phyloP scores from a whole-genome alignment of 2,888 invertebrate genomes.

The Andrena minutula region DNA sequence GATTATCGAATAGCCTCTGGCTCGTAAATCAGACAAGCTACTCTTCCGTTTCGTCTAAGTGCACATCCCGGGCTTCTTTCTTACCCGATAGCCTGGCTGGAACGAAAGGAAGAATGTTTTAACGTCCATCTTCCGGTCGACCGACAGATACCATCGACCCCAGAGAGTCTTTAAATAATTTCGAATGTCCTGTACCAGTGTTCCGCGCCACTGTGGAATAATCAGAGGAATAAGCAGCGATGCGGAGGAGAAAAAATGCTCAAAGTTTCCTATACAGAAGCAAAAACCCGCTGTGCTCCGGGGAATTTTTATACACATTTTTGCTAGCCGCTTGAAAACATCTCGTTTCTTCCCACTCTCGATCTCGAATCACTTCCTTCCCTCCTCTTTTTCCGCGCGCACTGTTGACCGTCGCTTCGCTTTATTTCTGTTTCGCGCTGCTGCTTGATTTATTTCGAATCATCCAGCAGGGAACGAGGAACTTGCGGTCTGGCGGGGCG shows the following conservation, averaged over 20 bases:
- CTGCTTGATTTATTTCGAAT: constrained; percentile 56
- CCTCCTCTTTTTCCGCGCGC: constrained; percentile 22
- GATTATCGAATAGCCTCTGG: constrained; percentile 7
- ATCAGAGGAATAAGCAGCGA: neutral
- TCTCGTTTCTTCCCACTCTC: neutral
- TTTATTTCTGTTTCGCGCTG: constrained; percentile 31
- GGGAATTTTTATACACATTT: neutral
- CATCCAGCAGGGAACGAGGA: constrained; percentile 44
- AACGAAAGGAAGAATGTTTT: constrained; percentile 55
- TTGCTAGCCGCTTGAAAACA: neutral
- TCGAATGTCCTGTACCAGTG: neutral
- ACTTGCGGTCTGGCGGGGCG: constrained; percentile 71
- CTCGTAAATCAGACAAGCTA: constrained; percentile 76
- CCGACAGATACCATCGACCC: constrained; percentile 37
- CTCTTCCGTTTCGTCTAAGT: constrained; percentile 76
- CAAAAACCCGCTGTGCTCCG: neutral
- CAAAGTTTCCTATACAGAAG: neutral
- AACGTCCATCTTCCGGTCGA: constrained; percentile 73
- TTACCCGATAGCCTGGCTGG: constrained; percentile 26
- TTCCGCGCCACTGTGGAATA: neutral
- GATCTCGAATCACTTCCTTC: constrained; percentile 26
- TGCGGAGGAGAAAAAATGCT: neutral
- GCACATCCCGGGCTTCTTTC: constrained; percentile 66
- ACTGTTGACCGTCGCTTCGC: constrained; percentile 31
- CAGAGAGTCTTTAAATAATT: neutral